Evolutionary conservation across 2,797 vertebrate genomes (phyloP), one percentile per base, ranked within the genome.

Genomic region (Hippocampus kuda): DNA sequence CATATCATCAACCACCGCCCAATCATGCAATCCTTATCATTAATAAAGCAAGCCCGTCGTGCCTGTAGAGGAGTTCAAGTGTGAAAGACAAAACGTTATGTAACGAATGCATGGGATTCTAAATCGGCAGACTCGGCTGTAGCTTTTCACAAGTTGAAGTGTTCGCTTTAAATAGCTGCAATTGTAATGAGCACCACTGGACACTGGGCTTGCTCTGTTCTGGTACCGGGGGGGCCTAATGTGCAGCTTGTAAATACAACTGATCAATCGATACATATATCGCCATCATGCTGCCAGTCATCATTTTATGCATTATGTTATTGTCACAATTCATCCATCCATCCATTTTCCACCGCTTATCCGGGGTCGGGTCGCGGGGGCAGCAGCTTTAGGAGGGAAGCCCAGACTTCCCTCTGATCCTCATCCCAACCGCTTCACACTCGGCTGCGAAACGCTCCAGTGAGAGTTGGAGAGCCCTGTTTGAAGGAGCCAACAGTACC

Each of bases 31-130:
- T 79, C 72, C 73, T 72, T 75, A 80, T 86, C 85, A 90, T 91
- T 85, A 90, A 90, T 87, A 89, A 89, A 88, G 75, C 80, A 88
- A 81, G 81, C 67, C 79, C 75, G 73, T 69, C 74, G 73, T 69
- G 80, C 84, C 72, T 77, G 67, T 72, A 80, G 70, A 84, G 67
- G 75, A 85, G 85, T 85, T 86, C 72, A 83, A 83, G 84, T 86
- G 86, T 87, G 83, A 89, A 86, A 88, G 84, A 85, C 80, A 85
- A 84, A 76, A 73, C 72, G 68, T 92, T 91, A 90, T 68, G 76
- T 89, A 91, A 92, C 65, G 7, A 79, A 78, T 77, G 85, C 87
- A 87, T 79, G 81, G 84, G 90, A 90, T 88, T 87, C 77, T 82
- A 86, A 89, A 90, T 82, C 73, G 61, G 69, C 74, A 79, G 79